Base-by-base conservation (phyloP, 2,113 vertebrate species). In the Glaucomys volans region DNA sequence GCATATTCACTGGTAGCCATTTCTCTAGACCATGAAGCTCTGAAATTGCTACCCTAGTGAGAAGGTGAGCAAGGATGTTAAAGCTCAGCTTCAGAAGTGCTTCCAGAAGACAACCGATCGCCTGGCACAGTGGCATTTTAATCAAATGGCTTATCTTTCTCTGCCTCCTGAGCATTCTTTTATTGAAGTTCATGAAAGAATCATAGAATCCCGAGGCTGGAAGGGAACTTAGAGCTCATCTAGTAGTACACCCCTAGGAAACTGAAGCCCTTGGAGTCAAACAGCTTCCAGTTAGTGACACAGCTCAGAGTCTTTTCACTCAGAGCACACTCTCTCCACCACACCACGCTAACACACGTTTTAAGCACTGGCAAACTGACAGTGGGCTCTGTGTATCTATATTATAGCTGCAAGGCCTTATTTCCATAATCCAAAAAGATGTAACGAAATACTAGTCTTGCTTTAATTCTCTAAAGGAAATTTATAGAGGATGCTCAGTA, bases 161-260 rank as follows among this genome's bases (percentile, higher is more conserved):
- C 62, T 87, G 79, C 94, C 92, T 93, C 87, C 92, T 88, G 67
- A 87, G 77, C 79, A 90, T 89, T 50, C 35, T 93, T 95, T 95
- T 76, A 95, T 67, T 95, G 91, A 93, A 54, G 76, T 88, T 96
- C 90, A 97, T 90, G 66, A 95, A 97, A 97, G 71, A 97, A 96
- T 87, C 96, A 67, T 87, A 87, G 81, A 52, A 57, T 87, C 17
- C 54, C 37, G 24, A 57, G 57, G 84, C 95, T 92, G 35, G 59
- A 54, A 93, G 90, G 64, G 72, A 93, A 89, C 71, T 86, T 52
- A 44, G 64, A 94, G 82, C 79, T 97, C 90, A 84, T 87, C 95
- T 89, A 67, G 40, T 64, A 50, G 10, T 93, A 74, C 13, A 59
- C 76, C 66, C 69, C 5, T 28, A 96, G 92, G 92, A 93, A 91